Percentiles rank a stretch among this genome's conserved stretches.
These are phyloP conservation scores for Alloplasta piceator DNA, from an alignment of 2,888 invertebrate species.

Conservation along the genomic window DNA sequence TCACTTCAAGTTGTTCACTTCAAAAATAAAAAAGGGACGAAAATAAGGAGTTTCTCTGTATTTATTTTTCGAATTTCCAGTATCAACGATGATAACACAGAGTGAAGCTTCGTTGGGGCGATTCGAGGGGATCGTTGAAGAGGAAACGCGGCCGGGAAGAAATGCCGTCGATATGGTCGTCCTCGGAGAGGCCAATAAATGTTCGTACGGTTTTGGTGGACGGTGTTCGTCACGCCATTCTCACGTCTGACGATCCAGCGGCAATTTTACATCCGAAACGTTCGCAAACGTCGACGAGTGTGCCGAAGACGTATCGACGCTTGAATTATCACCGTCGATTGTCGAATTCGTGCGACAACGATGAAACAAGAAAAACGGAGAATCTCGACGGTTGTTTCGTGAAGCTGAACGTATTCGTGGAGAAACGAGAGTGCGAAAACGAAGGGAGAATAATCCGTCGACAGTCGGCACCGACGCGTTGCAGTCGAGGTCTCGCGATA, in stretches of 20 bases:
- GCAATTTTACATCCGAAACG: conserved; percentile 72
- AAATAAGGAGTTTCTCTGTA: background rate
- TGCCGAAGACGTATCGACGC: conserved; percentile 68
- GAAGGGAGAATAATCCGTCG: conserved; percentile 69
- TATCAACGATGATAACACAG: background rate
- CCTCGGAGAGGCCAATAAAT: conserved; percentile 85
- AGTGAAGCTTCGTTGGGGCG: background rate
- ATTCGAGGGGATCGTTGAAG: background rate
- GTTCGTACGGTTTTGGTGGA: conserved; percentile 88
- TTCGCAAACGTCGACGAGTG: conserved; percentile 69
- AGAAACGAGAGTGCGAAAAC: conserved; percentile 65
- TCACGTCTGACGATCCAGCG: conserved; percentile 87
- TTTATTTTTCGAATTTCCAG: background rate
- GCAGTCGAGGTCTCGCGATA: conserved; percentile 35
- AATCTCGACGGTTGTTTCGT: conserved; percentile 74
- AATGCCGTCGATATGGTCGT: conserved; percentile 85
- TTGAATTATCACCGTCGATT: conserved; percentile 69
- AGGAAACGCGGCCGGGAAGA: conserved; percentile 35
- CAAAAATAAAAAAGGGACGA: too few species aligned
- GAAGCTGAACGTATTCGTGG: conserved; percentile 75
- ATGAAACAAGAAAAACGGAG: conserved; percentile 66
- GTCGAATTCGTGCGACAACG: conserved; percentile 39
- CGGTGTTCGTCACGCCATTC: conserved; percentile 88
- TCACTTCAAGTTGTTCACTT: too few species aligned
- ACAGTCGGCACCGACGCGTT: conserved; percentile 73